These are phyloP conservation scores for Psix sp. DNA, from an alignment of 1,140 invertebrate species.

Conservation along the genomic window DNA sequence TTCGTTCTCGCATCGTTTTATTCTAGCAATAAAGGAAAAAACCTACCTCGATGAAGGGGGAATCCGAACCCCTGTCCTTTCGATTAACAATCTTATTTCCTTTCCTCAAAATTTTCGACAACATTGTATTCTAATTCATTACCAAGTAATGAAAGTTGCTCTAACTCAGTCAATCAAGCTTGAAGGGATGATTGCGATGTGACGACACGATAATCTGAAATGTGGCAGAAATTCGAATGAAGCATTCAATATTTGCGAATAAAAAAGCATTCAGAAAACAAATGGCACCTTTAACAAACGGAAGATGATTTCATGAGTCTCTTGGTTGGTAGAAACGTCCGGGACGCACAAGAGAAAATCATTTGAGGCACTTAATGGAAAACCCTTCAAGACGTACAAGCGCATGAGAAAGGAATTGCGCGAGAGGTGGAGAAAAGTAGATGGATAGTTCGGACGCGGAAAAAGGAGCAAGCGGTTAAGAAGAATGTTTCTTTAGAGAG, in stretches of 20 bases:
- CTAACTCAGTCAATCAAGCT: constrained; percentile 12
- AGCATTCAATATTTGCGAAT: constrained; percentile 36
- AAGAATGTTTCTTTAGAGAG: constrained; percentile 55
- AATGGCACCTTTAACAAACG: constrained; percentile 30
- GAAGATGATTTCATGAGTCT: constrained; percentile 47
- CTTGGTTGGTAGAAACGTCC: constrained; percentile 21
- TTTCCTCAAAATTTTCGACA: too few relatives aligned
- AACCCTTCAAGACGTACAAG: constrained; percentile 44
- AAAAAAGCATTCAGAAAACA: constrained; percentile 49
- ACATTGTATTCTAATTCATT: constrained; percentile 22
- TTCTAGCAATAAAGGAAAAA: too few relatives aligned
- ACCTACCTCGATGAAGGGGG: too few relatives aligned
- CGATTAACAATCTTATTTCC: too few relatives aligned
- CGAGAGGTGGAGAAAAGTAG: constrained; percentile 39
- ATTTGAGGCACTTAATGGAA: constrained; percentile 62
- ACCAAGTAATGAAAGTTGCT: constrained; percentile 20
- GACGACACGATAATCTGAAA: constrained; percentile 13
- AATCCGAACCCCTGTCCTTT: too few relatives aligned
- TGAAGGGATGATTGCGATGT: constrained; percentile 19
- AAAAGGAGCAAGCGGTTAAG: constrained; percentile 31
- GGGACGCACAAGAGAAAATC: constrained; percentile 43
- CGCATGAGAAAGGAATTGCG: constrained; percentile 14
- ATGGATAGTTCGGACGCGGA: constrained; percentile 18
- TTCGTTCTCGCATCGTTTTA: too few relatives aligned
- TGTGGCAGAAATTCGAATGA: constrained; percentile 4